Base-by-base conservation (phyloP, 2,888 invertebrate species). In the Synergus japonicus region DNA sequence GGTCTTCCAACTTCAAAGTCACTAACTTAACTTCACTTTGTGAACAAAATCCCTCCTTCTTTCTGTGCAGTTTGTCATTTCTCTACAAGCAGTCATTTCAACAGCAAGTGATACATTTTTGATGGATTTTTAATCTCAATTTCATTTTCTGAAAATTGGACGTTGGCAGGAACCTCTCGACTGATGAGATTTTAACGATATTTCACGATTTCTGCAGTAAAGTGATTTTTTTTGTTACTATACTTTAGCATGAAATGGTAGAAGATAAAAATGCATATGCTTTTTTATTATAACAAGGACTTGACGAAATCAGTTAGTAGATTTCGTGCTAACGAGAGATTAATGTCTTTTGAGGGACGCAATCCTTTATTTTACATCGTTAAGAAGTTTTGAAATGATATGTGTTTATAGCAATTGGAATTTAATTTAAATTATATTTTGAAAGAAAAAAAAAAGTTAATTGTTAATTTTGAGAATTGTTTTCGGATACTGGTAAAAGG, bases 121-220 rank as follows among this genome's bases (percentile, higher is more conserved):
- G 37, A 73, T 73, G 73, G 73, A 41, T 58, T 73, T 73, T 73
- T 73, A 73, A 73, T 73, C 69, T 73, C 12, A 49, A 73, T 54
- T 73, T 73, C 37, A 73, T 73, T 73, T 49, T n/a, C 9, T n/a
- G 37, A 54, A 73, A 73, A 8, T 54, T 54, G 54, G 54, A 15
- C 18, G 54, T 73, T 9, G 54, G 29, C 12, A 49, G 29, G 69
- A 29, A 37, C 18, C 49, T 41, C 37, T 54, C 13, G 63, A 12
- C 13, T 73, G 41, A 73, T 73, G 73, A 41, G 73, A 73, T 73
- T 73, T 54, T 73, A 73, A 73, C 73, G n/a, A 73, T 73, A 73
- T 37, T 15, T n/a, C 49, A 54, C 18, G 37, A 58, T 58, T 18
- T 54, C 37, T 73, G 5, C 37, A 18, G 54, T 54, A 54, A 73